These are phyloP conservation scores for Notocelia uddmanniana DNA, from an alignment of 2,888 invertebrate genomes.

Conservation along the genomic window DNA sequence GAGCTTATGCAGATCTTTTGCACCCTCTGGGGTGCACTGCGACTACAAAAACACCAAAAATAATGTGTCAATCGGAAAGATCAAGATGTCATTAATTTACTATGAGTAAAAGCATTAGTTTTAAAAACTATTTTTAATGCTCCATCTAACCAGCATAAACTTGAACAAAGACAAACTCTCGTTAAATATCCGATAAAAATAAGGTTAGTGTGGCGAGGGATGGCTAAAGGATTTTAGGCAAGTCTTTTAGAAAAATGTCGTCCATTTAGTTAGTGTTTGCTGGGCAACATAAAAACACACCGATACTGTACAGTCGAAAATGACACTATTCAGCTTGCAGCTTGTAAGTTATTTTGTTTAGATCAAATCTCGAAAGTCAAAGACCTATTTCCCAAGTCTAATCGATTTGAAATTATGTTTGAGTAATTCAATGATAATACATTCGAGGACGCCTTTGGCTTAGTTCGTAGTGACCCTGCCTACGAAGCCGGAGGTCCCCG, in stretches of 20 bases:
- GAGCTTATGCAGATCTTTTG: too few relatives aligned
- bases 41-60: neutral
- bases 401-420: too few relatives aligned
- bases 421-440: too few relatives aligned
- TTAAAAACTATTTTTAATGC: neutral
- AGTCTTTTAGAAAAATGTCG: conserved; percentile 6
- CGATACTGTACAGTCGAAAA: neutral
- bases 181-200: conserved; percentile 33
- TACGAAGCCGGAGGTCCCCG: too few relatives aligned
- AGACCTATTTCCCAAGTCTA: too few relatives aligned
- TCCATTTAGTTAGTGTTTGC: neutral
- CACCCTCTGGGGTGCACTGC: too few relatives aligned
- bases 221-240: conserved; percentile 15
- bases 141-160: conserved; percentile 6
- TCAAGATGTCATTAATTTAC: neutral
- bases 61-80: too few relatives aligned
- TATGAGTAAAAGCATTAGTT: neutral
- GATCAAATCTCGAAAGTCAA: too few relatives aligned
- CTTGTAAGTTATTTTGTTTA: too few relatives aligned
- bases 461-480: too few relatives aligned
- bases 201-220: conserved; percentile 17
- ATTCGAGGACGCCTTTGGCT: too few relatives aligned
- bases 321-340: too few relatives aligned
- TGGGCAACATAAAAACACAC: neutral
- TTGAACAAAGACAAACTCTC: conserved; percentile 8